Percentiles rank a stretch among this genome's conserved stretches.
Conservation (phyloP, 2,888 invertebrate species). For the Mylabris sibirica region DNA sequence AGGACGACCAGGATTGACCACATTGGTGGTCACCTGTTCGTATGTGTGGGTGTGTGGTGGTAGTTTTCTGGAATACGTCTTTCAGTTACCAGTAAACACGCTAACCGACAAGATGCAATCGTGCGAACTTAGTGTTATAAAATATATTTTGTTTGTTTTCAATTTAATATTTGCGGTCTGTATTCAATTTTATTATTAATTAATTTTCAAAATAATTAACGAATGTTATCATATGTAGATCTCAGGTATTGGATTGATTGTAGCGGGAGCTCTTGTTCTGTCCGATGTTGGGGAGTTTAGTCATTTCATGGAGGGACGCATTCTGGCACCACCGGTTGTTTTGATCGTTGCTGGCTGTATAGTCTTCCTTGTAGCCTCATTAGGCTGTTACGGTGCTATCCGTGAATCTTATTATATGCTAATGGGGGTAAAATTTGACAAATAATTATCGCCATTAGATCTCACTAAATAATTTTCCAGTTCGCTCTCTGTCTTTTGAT, state of each 20-base stretch:
- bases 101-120: conserved; percentile 47
- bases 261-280: conserved; percentile 77
- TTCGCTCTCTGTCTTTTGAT: conserved; percentile 80
- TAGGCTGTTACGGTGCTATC: conserved; percentile 92
- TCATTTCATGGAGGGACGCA: conserved; percentile 79
- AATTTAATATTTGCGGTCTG: conserved; percentile 81
- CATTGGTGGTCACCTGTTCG: neutral
- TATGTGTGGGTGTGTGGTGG: too few relatives aligned
- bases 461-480: conserved; percentile 61
- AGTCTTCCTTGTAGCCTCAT: conserved; percentile 85
- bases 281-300: conserved; percentile 77
- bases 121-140: conserved; percentile 73
- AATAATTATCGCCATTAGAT: neutral
- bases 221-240: conserved; percentile 45
- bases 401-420: conserved; percentile 88
- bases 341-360: conserved; percentile 85
- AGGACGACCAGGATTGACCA: conserved; percentile 12
- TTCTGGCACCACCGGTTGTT: conserved; percentile 84
- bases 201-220: conserved; percentile 11
- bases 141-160: conserved; percentile 76
- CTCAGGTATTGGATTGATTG: conserved; percentile 73
- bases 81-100: conserved; percentile 13
- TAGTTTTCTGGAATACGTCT: conserved; percentile 9
- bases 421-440: conserved; percentile 75
- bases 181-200: conserved; percentile 21